A percentile compares a stretch with the other conserved stretches of the same genome.
phyloP scores from a whole-genome alignment of 1,140 invertebrate species.

The Ceratina calcarata region DNA sequence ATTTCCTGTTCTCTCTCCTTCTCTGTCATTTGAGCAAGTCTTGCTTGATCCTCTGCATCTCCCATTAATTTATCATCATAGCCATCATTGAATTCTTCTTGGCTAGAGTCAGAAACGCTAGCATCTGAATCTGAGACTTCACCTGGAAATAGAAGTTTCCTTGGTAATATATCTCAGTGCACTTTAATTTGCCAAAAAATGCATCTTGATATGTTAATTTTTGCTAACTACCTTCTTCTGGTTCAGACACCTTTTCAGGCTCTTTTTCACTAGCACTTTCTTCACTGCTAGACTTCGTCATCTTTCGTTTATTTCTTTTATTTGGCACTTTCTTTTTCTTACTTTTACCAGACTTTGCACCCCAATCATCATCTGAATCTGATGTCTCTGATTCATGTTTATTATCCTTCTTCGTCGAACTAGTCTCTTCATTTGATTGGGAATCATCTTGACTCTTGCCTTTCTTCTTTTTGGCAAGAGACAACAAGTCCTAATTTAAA shows the following conservation, averaged over 20 bases:
- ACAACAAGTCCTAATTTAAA: constrained; percentile 88
- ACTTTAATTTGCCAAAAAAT: constrained; percentile 34
- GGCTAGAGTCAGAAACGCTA: constrained; percentile 81
- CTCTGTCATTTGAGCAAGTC: constrained; percentile 95
- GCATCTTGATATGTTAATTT: constrained; percentile 12
- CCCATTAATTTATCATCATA: constrained; percentile 99
- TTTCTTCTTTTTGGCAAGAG: constrained; percentile 93
- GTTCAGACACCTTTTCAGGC: constrained; percentile 84
- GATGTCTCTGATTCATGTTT: constrained; percentile 85
- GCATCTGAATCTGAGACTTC: constrained; percentile 84
- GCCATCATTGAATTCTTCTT: constrained; percentile 89
- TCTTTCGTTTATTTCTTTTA: constrained; percentile 74
- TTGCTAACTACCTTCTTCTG: constrained; percentile 83
- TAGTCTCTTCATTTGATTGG: constrained; percentile 82
- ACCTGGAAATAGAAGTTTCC: constrained; percentile 74
- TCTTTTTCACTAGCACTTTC: constrained; percentile 81
- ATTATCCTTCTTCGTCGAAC: constrained; percentile 72
- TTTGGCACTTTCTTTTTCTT: constrained; percentile 83
- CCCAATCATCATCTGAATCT: constrained; percentile 88
- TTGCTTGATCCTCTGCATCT: constrained; percentile 95
- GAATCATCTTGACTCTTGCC: constrained; percentile 81
- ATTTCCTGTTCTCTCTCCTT: constrained; percentile 98
- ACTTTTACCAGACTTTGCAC: constrained; percentile 81
- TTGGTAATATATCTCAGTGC: not conserved
- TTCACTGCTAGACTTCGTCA: constrained; percentile 82